Conservation (phyloP, 2,888 invertebrate genomes). For the Drosophila neonasuta region DNA sequence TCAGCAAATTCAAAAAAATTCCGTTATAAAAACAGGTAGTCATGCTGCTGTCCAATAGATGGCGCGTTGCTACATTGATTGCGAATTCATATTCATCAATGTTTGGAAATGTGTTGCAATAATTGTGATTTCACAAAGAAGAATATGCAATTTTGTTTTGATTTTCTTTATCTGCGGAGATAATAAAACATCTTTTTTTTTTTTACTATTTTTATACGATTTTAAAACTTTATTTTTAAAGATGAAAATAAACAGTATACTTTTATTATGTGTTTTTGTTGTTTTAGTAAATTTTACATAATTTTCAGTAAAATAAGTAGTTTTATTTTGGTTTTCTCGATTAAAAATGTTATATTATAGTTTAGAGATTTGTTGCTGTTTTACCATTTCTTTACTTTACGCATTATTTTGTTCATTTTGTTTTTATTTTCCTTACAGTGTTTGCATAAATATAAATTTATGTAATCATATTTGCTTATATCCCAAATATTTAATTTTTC, state of each 20-base stretch:
- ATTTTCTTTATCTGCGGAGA: background rate
- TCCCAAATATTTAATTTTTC: constrained; percentile 78
- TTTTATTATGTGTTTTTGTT: constrained; percentile 73
- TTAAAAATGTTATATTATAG: constrained; percentile 82
- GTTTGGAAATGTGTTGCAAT: no score
- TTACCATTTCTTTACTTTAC: constrained; percentile 69
- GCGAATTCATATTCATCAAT: no score
- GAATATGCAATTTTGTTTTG: no score
- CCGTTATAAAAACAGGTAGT: no score
- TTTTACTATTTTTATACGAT: constrained; percentile 82
- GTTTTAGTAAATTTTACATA: constrained; percentile 75
- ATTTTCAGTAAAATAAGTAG: constrained; percentile 76
- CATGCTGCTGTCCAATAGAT: no score
- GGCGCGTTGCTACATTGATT: no score
- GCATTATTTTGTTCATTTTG: constrained; percentile 51
- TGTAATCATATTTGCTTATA: constrained; percentile 73
- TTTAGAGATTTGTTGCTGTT: constrained; percentile 72
- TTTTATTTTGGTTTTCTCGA: constrained; percentile 68
- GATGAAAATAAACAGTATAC: constrained; percentile 83
- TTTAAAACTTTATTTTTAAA: constrained; percentile 83
- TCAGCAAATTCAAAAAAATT: no score
- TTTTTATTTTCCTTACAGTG: constrained; percentile 63
- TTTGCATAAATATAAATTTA: constrained; percentile 74
- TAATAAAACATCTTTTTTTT: constrained; percentile 27
- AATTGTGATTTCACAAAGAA: no score